Percentiles rank a stretch among this genome's conserved stretches.
Conservation (phyloP, 1,140 invertebrate genomes). For the Pseudomyrmex concolor region DNA sequence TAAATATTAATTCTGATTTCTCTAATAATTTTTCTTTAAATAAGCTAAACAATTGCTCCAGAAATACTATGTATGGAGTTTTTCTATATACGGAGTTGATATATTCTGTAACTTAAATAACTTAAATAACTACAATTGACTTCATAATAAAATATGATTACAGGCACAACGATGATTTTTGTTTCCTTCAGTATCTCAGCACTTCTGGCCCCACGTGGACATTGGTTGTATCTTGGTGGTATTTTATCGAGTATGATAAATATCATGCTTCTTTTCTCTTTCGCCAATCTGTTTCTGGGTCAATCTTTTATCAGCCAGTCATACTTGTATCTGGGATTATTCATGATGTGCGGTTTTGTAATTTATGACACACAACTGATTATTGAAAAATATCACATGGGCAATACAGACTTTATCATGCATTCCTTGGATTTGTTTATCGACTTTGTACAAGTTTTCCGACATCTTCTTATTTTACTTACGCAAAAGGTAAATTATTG, state of each 20-base stretch:
- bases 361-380: slow-evolving; percentile 98
- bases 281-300: slow-evolving; percentile 95
- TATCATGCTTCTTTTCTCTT: slow-evolving; percentile 90
- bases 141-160: slow-evolving; percentile 25
- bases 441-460: slow-evolving; percentile 96
- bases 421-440: slow-evolving; percentile 96
- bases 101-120: too few relatives aligned
- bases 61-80: too few relatives aligned
- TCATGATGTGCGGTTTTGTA: slow-evolving; percentile 97
- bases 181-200: slow-evolving; percentile 95
- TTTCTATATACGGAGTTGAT: too few relatives aligned
- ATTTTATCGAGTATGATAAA: slow-evolving; percentile 93
- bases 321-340: slow-evolving; percentile 94
- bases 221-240: slow-evolving; percentile 94
- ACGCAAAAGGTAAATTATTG: slow-evolving; percentile 91
- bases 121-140: neutral
- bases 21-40: too few relatives aligned
- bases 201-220: slow-evolving; percentile 92
- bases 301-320: slow-evolving; percentile 93
- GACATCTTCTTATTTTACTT: slow-evolving; percentile 94
- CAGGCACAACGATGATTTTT: slow-evolving; percentile 94
- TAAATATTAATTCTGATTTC: too few relatives aligned
- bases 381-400: slow-evolving; percentile 95
- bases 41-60: too few relatives aligned
- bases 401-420: slow-evolving; percentile 96